phyloP scores from a whole-genome alignment of 2,113 vertebrate genomes.

The Nannobrachium achirus region DNA sequence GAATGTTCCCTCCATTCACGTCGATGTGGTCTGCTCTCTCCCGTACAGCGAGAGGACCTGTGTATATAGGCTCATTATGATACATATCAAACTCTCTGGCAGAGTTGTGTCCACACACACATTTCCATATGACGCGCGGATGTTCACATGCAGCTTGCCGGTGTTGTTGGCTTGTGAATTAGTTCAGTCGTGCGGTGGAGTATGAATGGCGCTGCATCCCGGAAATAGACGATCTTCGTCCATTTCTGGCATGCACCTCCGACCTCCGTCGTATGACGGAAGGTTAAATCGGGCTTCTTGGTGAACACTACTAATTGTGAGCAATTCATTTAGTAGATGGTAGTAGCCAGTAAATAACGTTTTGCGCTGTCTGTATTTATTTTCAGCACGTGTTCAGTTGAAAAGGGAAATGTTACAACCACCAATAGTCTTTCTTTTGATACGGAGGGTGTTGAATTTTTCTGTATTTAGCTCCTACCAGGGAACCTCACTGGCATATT shows the following conservation, averaged over 20 bases:
- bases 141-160: neutral
- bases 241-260: constrained; percentile 3
- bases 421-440: neutral
- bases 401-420: neutral
- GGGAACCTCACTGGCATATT: constrained; percentile 16
- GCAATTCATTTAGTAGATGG: neutral
- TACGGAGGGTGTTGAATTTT: neutral
- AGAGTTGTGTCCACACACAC: constrained; percentile 63
- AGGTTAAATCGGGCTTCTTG: neutral
- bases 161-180: no score
- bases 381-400: constrained; percentile 7
- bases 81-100: constrained; percentile 69
- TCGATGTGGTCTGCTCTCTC: constrained; percentile 1
- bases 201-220: neutral
- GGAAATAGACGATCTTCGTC: no score
- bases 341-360: constrained; percentile 14
- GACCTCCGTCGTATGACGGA: constrained; percentile 8
- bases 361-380: constrained; percentile 28
- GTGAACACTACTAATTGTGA: neutral
- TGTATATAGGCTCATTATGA: constrained; percentile 25
- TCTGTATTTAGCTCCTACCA: neutral
- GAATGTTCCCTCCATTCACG: constrained; percentile 16
- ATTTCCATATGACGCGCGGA: constrained; percentile 35
- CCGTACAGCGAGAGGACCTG: constrained; percentile 13
- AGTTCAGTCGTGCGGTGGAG: no score